Percentiles rank a stretch among this genome's conserved stretches.
phyloP scores from a whole-genome alignment of 2,113 vertebrate species.

The Hippopotamus amphibius region DNA sequence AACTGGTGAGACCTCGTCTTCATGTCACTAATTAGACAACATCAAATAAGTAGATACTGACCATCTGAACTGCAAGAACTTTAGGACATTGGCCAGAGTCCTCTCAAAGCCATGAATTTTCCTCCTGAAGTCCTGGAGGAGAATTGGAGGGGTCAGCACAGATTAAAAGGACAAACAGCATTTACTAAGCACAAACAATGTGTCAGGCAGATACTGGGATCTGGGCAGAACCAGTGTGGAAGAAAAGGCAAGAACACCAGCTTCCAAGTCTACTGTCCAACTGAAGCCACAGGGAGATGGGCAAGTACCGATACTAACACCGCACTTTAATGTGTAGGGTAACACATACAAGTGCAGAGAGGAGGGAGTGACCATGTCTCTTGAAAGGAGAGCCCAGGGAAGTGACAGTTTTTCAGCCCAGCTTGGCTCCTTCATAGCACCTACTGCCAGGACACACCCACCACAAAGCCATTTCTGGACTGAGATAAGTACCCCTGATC shows the following conservation, averaged over 20 bases:
- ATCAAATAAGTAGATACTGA: neutral
- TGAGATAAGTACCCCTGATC: neutral
- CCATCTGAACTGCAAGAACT: neutral
- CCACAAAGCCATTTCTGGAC: neutral
- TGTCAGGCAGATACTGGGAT: neutral
- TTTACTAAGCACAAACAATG: neutral
- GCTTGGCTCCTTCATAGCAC: neutral
- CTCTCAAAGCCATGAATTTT: neutral
- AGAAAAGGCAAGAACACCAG: neutral
- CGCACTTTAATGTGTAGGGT: fast-evolving
- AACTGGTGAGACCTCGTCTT: neutral
- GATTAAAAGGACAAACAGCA: neutral
- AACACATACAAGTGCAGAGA: neutral
- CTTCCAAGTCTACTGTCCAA: neutral
- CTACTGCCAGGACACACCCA: too few species aligned
- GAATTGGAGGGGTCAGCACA: neutral
- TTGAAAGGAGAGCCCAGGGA: neutral
- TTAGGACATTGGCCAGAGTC: neutral
- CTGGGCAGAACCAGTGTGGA: neutral
- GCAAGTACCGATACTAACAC: neutral
- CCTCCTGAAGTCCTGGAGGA: neutral
- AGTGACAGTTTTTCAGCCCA: neutral
- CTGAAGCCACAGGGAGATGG: neutral
- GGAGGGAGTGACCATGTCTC: neutral
- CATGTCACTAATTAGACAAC: neutral